A percentile compares a stretch with the other conserved stretches of the same genome.
Evolutionary conservation across 2,888 invertebrate species (phyloP).

Genomic region (Phortica okadai): DNA sequence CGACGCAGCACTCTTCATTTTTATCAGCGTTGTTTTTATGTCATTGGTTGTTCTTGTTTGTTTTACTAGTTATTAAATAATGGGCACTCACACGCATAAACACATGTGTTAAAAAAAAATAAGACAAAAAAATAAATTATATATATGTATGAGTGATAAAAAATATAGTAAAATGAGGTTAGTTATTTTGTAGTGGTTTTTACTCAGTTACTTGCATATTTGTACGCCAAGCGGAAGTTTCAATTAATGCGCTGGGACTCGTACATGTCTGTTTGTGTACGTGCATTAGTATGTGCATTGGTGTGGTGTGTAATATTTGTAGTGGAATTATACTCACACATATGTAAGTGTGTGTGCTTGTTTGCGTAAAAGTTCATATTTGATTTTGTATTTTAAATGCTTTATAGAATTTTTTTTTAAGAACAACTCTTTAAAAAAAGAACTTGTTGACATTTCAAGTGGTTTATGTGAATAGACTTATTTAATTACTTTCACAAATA

Average conservation of each 20-base stretch:
- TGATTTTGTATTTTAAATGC: conserved; percentile 18
- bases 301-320: no score
- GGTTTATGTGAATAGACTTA: not conserved
- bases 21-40: conserved; percentile 31
- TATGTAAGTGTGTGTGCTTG: not conserved
- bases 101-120: not conserved
- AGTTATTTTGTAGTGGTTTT: conserved; percentile 39
- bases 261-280: not conserved
- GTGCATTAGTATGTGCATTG: not conserved
- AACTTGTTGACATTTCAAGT: not conserved
- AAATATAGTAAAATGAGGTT: conserved; percentile 21
- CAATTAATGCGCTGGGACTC: conserved; percentile 51
- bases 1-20: not conserved
- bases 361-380: conserved; percentile 7
- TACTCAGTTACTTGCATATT: not conserved
- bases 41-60: conserved; percentile 45
- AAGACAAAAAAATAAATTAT: not conserved
- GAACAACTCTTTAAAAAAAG: not conserved
- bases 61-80: conserved; percentile 52
- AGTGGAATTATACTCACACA: not conserved
- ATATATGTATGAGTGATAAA: not conserved
- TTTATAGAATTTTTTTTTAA: not conserved
- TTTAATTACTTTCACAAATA: not conserved
- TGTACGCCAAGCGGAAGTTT: conserved; percentile 28
- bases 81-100: conserved; percentile 1